Base-by-base conservation (phyloP, 2,113 vertebrate genomes). In the Gymnocephalus cernua region DNA sequence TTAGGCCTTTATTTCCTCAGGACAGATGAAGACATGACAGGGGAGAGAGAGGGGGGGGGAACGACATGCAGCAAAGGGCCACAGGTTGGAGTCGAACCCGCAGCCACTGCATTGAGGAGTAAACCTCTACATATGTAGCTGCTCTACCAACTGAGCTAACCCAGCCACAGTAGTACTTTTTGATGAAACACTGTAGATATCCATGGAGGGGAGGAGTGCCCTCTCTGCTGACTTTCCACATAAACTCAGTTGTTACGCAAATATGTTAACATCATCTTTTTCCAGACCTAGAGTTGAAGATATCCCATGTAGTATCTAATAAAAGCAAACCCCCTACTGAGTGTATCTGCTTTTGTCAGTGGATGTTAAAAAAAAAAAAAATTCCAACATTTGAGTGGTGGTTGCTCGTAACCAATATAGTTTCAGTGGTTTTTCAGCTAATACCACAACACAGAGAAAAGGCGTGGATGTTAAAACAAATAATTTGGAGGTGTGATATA, bases 361-460 rank as follows among this genome's bases (percentile, higher is more conserved):
- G 9, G 48, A 63, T 53, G 10, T 44, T 10, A 21, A 69, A 50
- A 7, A 14, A 4, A 12, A 47, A 11, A 53, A 38, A 38, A 41
- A 71, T 91, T 80, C 86, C 81, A 72, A 4, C 13, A 41, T 41
- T 64, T 61, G 12, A 47, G 12, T 54, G 13, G 91, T 72, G 64
- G 78, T 45, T 82, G 13, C 41, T 53, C 4, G 41, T 29, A 65
- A 87, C 87, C 87, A 69, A 48, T 59, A 41, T 73, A 85, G 89
- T 93, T 92, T 93, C 91, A 58, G 90, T 92, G 90, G 89, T 87
- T 94, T 89, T 81, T 68, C 66, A 89, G 32, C 68, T 93, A 92
- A 86, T 93, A 74, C 86, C 88, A 87, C 92, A 88, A 87, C 67
- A 87, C 67, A 78, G 45, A 64, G 0, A 47, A 18, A 53, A 59